Conservation (phyloP, 2,797 vertebrate species). For the Enteromius fasciolatus region DNA sequence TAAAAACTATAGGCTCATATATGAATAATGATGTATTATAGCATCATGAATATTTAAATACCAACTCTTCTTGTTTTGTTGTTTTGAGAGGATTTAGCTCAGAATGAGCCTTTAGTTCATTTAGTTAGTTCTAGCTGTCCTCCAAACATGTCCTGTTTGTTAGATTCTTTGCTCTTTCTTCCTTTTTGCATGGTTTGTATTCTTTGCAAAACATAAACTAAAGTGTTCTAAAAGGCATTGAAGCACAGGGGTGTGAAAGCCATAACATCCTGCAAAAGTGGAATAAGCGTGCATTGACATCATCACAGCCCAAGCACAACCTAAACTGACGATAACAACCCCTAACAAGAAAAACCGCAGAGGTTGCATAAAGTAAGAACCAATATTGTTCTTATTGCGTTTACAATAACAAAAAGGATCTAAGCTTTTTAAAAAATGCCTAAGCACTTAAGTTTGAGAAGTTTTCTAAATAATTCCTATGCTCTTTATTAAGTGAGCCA, state of each 20-base stretch:
- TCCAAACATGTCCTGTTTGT: neutral
- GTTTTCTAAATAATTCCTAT: neutral
- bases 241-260: neutral
- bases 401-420: no score
- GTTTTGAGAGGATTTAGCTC: neutral
- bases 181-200: neutral
- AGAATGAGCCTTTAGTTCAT: neutral
- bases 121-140: neutral
- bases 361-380: neutral
- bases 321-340: no score
- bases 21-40: neutral
- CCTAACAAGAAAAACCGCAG: neutral
- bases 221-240: neutral
- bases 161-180: neutral
- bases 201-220: neutral
- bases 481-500: neutral
- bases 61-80: no score
- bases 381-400: neutral
- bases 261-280: neutral
- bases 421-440: no score
- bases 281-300: neutral
- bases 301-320: no score
- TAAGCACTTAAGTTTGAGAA: no score
- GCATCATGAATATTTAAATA: neutral
- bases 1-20: neutral